Conservation (phyloP, 2,797 vertebrate genomes). For the Danio kyathit region DNA sequence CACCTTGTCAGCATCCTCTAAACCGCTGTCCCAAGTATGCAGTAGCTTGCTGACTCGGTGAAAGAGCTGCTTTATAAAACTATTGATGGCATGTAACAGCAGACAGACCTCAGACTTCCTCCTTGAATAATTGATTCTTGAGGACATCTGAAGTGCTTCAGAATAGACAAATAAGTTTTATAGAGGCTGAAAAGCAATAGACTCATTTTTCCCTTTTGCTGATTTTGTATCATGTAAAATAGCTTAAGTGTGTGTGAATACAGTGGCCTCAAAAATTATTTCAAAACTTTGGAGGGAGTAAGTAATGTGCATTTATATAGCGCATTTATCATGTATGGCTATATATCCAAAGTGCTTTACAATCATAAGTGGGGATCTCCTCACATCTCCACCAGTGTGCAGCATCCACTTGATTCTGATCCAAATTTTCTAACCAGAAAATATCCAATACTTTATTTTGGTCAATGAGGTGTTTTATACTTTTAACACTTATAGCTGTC, state of each 20-base stretch:
- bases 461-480: neutral
- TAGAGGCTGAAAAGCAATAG: neutral
- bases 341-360: no score
- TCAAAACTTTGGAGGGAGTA: neutral
- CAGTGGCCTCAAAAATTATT: conserved; percentile 9
- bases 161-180: neutral
- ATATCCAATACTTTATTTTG: neutral
- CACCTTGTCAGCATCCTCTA: conserved; percentile 95
- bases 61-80: conserved; percentile 32
- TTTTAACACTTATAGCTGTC: neutral
- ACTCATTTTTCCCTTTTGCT: neutral
- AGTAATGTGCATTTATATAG: no score
- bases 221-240: neutral
- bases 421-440: neutral
- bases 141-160: neutral
- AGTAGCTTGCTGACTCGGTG: conserved; percentile 79
- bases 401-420: neutral
- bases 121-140: neutral
- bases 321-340: no score
- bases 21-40: conserved; percentile 98
- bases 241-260: neutral
- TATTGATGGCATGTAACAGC: conserved; percentile 47
- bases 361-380: no score
- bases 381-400: no score
- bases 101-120: conserved; percentile 22